phyloP scores from a whole-genome alignment of 2,797 vertebrate genomes.

The Chelon auratus region DNA sequence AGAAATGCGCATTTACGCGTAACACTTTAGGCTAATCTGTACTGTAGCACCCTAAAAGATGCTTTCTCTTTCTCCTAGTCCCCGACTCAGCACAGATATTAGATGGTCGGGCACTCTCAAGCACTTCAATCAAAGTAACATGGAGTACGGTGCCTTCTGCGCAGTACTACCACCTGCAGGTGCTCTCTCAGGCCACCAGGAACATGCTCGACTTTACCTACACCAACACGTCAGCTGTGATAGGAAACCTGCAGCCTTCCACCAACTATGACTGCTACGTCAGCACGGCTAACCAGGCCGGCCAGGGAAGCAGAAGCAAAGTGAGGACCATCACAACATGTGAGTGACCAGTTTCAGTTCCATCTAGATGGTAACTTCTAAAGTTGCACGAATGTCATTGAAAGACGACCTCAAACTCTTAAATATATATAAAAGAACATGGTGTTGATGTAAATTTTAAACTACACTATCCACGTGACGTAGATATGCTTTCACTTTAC shows the following conservation, averaged over 20 bases:
- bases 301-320: constrained; percentile 75
- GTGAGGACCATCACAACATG: constrained; percentile 80
- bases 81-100: constrained; percentile 79
- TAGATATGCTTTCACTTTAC: too few relatives aligned
- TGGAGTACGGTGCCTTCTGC: constrained; percentile 76
- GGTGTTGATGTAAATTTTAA: too few relatives aligned
- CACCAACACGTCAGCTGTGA: constrained; percentile 36
- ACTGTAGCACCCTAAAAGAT: background rate
- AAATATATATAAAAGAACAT: too few relatives aligned
- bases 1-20: too few relatives aligned
- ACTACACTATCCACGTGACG: too few relatives aligned
- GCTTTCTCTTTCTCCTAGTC: constrained; percentile 62
- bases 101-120: constrained; percentile 64
- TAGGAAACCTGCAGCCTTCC: constrained; percentile 67
- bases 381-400: background rate
- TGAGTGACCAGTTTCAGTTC: constrained; percentile 66
- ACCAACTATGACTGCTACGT: constrained; percentile 78
- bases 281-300: constrained; percentile 77
- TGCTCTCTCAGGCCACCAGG: constrained; percentile 39
- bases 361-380: background rate
- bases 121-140: constrained; percentile 68
- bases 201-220: constrained; percentile 54
- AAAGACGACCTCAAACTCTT: background rate
- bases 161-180: constrained; percentile 68
- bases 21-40: too few relatives aligned